Conservation (phyloP, 2,888 invertebrate genomes). For the Pocota personata region DNA sequence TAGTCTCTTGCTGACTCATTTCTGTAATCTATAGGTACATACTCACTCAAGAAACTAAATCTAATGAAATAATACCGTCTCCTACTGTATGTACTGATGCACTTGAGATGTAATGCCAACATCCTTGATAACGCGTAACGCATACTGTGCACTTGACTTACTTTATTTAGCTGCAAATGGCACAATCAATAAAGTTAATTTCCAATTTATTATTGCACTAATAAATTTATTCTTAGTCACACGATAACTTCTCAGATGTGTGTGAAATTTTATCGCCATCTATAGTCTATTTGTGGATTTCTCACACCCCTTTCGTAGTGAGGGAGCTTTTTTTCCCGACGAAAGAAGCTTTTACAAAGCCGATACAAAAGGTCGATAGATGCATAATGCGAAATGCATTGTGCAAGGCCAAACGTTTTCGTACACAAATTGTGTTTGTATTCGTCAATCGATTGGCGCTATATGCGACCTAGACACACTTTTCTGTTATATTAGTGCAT, state of each 20-base stretch:
- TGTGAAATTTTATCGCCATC: background rate
- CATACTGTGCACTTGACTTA: slow-evolving; percentile 20
- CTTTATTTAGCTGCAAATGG: background rate
- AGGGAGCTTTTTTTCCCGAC: background rate
- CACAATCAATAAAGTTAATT: background rate
- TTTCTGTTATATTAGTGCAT: slow-evolving; percentile 16
- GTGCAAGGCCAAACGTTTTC: slow-evolving; percentile 35
- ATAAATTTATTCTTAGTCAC: slow-evolving; percentile 9
- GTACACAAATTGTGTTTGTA: background rate
- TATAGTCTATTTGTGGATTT: slow-evolving; percentile 9
- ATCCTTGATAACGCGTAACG: slow-evolving; percentile 1
- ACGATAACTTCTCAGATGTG: background rate
- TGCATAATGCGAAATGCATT: slow-evolving; percentile 32
- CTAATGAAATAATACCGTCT: background rate
- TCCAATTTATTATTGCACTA: background rate
- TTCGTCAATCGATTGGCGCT: slow-evolving; percentile 48
- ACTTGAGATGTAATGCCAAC: background rate
- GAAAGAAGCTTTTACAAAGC: slow-evolving; percentile 14
- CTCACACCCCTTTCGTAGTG: slow-evolving; percentile 9
- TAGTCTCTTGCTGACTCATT: no score
- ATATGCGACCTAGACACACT: slow-evolving; percentile 54
- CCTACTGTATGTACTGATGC: background rate
- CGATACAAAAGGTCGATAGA: background rate
- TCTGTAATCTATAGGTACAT: no score
- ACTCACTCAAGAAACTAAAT: background rate